phyloP scores from a whole-genome alignment of 2,888 invertebrate species.

The Chromoteleia sp. region DNA sequence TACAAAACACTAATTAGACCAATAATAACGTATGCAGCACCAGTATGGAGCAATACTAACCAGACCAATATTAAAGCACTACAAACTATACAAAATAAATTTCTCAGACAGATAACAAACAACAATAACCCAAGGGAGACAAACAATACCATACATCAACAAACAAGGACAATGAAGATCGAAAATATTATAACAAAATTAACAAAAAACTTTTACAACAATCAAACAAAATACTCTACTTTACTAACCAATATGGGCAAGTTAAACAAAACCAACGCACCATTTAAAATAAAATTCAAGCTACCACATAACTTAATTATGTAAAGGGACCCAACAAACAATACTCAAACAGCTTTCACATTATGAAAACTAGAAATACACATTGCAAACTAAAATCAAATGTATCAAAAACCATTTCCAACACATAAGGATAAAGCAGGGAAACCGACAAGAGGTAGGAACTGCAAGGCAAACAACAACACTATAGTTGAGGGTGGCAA shows the following conservation, averaged over 20 bases:
- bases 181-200: background rate
- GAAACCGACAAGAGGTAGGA: no score
- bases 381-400: no score
- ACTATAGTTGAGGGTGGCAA: no score
- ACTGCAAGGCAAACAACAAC: no score
- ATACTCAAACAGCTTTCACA: no score
- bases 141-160: background rate
- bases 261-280: background rate
- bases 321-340: no score
- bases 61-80: background rate
- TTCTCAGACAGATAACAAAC: background rate
- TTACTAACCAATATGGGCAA: background rate
- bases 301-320: no score
- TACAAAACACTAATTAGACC: slow-evolving; percentile 3
- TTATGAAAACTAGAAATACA: no score
- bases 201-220: background rate
- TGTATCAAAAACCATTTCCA: no score
- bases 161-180: background rate
- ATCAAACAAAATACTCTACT: background rate
- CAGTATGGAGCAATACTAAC: no score
- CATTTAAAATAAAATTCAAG: background rate
- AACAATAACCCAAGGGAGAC: background rate
- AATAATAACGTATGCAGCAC: no score
- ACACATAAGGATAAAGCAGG: no score
- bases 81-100: slow-evolving; percentile 1